phyloP scores from a whole-genome alignment of 2,113 vertebrate genomes.

The Motacilla tschutschensis region DNA sequence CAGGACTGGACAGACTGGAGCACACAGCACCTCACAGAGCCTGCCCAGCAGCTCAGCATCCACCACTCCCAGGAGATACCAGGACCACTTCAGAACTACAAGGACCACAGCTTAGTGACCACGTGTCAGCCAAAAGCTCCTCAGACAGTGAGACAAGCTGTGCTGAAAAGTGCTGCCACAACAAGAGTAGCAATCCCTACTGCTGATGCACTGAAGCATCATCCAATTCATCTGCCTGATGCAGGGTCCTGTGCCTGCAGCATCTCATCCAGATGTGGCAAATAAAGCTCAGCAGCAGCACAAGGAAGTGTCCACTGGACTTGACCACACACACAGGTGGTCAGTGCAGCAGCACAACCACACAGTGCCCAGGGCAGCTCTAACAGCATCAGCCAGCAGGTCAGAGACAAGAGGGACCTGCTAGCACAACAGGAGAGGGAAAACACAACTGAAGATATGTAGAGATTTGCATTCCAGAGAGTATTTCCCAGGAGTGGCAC shows the following conservation, averaged over 20 bases:
- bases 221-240: not conserved
- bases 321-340: fast-evolving
- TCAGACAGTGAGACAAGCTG: not conserved
- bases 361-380: fast-evolving
- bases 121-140: not conserved
- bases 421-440: not conserved
- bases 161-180: not conserved
- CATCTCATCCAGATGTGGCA: not conserved
- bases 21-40: not conserved
- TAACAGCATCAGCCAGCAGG: not conserved
- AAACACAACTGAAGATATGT: not conserved
- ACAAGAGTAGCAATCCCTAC: not conserved
- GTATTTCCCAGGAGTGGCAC: not conserved
- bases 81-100: not conserved
- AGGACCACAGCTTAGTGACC: not conserved
- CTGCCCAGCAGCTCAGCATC: not conserved
- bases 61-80: fast-evolving
- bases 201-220: not conserved
- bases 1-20: not conserved
- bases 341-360: not conserved
- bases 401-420: not conserved
- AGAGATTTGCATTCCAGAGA: not conserved
- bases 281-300: not conserved
- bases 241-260: not conserved
- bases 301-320: not conserved